A percentile compares a stretch with the other conserved stretches of the same genome.
Conservation (phyloP, 2,888 invertebrate species). For the Melolontha melolontha region DNA sequence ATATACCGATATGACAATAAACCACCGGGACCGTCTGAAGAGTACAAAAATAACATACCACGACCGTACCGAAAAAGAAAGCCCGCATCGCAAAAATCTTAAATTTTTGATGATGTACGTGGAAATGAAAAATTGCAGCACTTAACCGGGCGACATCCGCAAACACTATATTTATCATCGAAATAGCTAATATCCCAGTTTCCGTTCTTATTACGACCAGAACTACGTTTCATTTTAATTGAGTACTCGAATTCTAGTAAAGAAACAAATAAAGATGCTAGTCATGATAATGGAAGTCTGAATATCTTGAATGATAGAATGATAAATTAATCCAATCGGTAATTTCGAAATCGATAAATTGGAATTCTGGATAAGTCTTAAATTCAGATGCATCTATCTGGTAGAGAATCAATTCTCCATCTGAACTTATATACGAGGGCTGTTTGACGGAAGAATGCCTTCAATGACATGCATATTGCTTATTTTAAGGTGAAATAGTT, state of each 20-base stretch:
- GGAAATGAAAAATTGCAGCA: constrained; percentile 38
- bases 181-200: constrained; percentile 21
- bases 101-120: constrained; percentile 39
- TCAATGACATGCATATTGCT: no score
- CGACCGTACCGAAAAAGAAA: constrained; percentile 1
- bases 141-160: constrained; percentile 26
- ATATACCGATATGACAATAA: constrained; percentile 34
- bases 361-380: not conserved
- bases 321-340: not conserved
- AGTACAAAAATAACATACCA: not conserved
- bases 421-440: no score
- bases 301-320: no score
- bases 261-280: not conserved
- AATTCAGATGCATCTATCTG: not conserved
- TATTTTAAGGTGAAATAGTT: no score
- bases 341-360: not conserved
- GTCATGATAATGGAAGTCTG: not conserved
- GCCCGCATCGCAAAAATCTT: constrained; percentile 17
- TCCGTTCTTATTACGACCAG: not conserved
- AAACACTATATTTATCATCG: constrained; percentile 23
- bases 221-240: no score
- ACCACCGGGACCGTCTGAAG: not conserved
- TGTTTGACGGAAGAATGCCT: no score
- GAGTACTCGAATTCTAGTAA: no score
- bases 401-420: no score